Base-by-base conservation (phyloP, 2,888 invertebrate genomes). In the Netelia virgata region DNA sequence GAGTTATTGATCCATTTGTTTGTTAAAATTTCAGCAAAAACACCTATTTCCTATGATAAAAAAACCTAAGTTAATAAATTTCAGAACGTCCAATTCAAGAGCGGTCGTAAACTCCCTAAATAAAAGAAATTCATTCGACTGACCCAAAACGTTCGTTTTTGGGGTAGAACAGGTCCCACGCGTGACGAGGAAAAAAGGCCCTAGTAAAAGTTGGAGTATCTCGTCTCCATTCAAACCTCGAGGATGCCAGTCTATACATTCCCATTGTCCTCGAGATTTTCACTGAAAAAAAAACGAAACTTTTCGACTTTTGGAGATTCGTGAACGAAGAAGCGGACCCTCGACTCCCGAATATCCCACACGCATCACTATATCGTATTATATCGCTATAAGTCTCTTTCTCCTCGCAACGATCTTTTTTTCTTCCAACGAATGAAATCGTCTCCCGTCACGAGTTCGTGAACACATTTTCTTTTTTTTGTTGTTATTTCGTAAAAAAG, bases 401-500 rank as follows among this genome's bases (percentile, higher is more conserved):
- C 20, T 53, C n/a, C 43, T 50, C 53, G 43, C 53, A 50, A 50
- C 57, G 43, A 83, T 78, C 47, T 70, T 66, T 23, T 23, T 23
- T 23, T 28, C 28, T 28, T 53, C 11, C 66, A 66, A 23, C 77
- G 83, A 85, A 85, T 86, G 53, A 82, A 85, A 72, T 80, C 83
- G 75, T 86, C 82, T 85, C 81, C 76, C 85, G 80, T 83, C 84
- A 86, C 72, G 82, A 82, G 57, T 82, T 77, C 74, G 50, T 41
- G 61, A 50, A 53, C 8, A 74, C 73, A 28, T 80, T 82, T 83
- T 86, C 80, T 74, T 83, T 85, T 86, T 82, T 74, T 83, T 85
- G n/a, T n/a, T n/a, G n/a, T n/a, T 80, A 69, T 6, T 23, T 76
- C 73, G 50, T 55, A 84, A 86, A 87, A 86, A 87, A 82, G 78